A percentile compares a stretch with the other conserved stretches of the same genome.
Conservation (phyloP, 2,113 vertebrate species). For the Gallinago jamesoni region DNA sequence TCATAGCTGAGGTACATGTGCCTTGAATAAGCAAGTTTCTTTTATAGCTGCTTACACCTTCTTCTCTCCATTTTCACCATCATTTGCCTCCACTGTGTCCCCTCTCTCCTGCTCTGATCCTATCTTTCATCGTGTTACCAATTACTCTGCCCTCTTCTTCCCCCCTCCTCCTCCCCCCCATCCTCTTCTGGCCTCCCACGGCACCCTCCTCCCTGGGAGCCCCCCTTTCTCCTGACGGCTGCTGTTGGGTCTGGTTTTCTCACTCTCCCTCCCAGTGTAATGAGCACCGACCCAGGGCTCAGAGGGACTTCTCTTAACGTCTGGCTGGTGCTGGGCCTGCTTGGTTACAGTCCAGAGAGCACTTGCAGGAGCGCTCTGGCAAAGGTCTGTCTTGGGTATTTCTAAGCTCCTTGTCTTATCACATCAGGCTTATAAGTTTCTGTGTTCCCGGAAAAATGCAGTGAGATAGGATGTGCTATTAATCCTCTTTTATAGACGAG, state of each 20-base stretch:
- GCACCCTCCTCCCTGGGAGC: neutral
- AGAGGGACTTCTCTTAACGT: neutral
- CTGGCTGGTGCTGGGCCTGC: neutral
- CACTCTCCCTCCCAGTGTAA: accelerated
- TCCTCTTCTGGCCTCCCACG: neutral
- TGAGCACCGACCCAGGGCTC: accelerated
- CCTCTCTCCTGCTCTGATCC: neutral
- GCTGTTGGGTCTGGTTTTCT: neutral
- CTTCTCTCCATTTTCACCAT: neutral
- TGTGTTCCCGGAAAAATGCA: neutral
- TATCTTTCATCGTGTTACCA: neutral
- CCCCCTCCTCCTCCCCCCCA: neutral
- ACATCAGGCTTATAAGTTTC: neutral
- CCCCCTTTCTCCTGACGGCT: neutral
- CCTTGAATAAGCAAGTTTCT: neutral
- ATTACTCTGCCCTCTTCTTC: neutral
- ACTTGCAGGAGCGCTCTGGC: neutral
- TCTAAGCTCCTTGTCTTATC: neutral
- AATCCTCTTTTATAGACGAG: neutral
- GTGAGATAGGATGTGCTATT: neutral
- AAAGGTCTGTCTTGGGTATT: neutral
- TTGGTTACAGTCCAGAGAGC: neutral
- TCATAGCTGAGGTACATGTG: neutral
- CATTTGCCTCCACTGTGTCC: neutral
- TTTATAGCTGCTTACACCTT: neutral